Evolutionary conservation across 2,888 invertebrate species (phyloP).

Genomic region (Drosophila ezoana): DNA sequence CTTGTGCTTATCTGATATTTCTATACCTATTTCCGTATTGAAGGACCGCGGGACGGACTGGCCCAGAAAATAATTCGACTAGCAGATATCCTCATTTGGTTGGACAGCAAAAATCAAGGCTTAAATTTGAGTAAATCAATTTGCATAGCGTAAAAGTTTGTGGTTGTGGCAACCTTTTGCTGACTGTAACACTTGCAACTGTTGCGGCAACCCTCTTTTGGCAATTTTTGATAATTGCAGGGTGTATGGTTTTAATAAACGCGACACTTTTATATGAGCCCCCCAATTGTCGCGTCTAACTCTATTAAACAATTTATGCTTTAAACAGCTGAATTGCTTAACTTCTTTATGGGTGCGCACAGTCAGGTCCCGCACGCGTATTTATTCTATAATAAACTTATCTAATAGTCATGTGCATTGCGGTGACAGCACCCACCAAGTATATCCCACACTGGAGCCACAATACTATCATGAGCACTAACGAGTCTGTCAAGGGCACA

Average conservation of each 20-base stretch:
- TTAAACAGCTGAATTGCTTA: constrained; percentile 66
- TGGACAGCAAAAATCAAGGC: too few species aligned
- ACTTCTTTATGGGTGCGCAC: constrained; percentile 63
- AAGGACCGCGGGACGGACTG: constrained; percentile 2
- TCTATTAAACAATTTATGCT: constrained; percentile 72
- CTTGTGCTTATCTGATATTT: constrained; percentile 18
- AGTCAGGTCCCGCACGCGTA: constrained; percentile 40
- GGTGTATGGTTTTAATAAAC: neutral
- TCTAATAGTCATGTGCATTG: constrained; percentile 67
- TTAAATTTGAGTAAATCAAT: too few species aligned
- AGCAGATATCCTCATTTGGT: neutral
- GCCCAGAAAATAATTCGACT: neutral
- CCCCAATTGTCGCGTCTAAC: constrained; percentile 39
- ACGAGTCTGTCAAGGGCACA: constrained; percentile 34
- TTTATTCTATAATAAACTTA: constrained; percentile 68
- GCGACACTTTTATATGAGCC: constrained; percentile 37
- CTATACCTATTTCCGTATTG: constrained; percentile 1
- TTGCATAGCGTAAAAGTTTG: too few species aligned
- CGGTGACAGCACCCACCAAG: constrained; percentile 33
- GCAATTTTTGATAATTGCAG: neutral
- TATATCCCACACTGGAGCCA: neutral
- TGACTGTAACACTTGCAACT: too few species aligned
- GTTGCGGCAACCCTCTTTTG: too few species aligned
- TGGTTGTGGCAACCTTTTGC: too few species aligned
- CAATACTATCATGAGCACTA: constrained; percentile 1